These are phyloP conservation scores for Agrotis ipsilon DNA, from an alignment of 2,888 invertebrate species.

Conservation along the genomic window DNA sequence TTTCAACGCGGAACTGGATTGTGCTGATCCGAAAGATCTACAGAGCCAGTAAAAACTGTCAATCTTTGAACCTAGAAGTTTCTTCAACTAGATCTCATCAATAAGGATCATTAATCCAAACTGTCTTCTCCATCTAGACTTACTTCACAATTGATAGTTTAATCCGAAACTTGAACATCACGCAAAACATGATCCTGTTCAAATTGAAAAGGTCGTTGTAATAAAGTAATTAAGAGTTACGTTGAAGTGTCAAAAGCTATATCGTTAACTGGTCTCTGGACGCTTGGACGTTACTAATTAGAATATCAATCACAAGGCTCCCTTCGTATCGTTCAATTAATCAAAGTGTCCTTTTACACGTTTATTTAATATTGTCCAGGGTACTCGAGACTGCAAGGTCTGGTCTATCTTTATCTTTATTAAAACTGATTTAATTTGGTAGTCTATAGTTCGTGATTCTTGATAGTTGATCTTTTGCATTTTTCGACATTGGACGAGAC, in stretches of 20 bases:
- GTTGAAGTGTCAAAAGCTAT: constrained; percentile 51
- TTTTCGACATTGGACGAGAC: not conserved
- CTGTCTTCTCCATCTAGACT: constrained; percentile 10
- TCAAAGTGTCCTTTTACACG: constrained; percentile 52
- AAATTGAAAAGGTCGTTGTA: constrained; percentile 65
- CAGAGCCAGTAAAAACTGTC: too few species aligned
- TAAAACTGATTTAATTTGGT: not conserved
- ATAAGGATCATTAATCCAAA: constrained; percentile 13
- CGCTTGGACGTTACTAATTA: constrained; percentile 56
- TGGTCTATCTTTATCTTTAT: constrained; percentile 2
- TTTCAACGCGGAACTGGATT: too few species aligned
- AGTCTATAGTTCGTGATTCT: not conserved
- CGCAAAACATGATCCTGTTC: constrained; percentile 47
- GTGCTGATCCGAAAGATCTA: too few species aligned
- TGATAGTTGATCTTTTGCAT: not conserved
- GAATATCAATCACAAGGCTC: constrained; percentile 65
- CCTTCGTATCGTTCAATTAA: constrained; percentile 57
- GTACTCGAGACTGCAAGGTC: constrained; percentile 51
- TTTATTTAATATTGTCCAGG: constrained; percentile 47
- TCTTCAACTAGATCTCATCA: not conserved
- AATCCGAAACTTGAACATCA: constrained; percentile 37
- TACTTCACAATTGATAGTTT: constrained; percentile 30
- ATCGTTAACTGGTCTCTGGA: constrained; percentile 45
- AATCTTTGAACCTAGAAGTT: not conserved
- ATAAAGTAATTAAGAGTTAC: constrained; percentile 58